phyloP scores from a whole-genome alignment of 2,113 vertebrate genomes.

The Hymenochirus boettgeri region DNA sequence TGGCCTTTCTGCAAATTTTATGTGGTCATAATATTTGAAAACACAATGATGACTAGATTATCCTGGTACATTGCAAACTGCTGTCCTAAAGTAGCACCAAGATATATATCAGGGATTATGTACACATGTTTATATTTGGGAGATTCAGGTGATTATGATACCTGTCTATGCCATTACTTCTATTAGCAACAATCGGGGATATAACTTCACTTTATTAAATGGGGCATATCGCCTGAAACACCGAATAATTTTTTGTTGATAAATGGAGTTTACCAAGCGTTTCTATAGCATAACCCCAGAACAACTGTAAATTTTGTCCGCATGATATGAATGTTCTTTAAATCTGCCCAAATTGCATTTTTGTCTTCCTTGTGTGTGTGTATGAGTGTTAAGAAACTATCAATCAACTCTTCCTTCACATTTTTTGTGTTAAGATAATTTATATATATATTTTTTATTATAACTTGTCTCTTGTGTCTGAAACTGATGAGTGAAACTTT shows the following conservation, averaged over 20 bases:
- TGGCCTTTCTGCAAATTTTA: no score
- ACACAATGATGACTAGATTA: background rate
- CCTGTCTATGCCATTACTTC: background rate
- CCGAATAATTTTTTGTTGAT: background rate
- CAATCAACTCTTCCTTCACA: constrained; percentile 19
- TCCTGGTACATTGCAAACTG: background rate
- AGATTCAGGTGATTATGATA: background rate
- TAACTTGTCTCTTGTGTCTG: constrained; percentile 36
- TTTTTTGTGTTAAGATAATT: constrained; percentile 38
- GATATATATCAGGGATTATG: background rate
- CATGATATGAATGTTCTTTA: constrained; percentile 30
- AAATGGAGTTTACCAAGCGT: constrained; percentile 21
- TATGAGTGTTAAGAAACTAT: constrained; percentile 27
- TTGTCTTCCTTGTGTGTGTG: constrained; percentile 6
- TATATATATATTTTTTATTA: constrained; percentile 42
- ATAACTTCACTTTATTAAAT: background rate
- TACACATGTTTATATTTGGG: background rate
- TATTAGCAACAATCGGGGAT: background rate
- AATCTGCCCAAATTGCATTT: background rate
- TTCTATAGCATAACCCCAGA: constrained; percentile 24
- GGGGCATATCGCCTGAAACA: no score
- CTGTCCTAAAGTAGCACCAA: background rate
- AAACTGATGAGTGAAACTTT: constrained; percentile 34
- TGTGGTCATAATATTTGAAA: background rate
- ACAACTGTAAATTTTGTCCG: constrained; percentile 19